phyloP scores from a whole-genome alignment of 2,113 vertebrate species.

The Percopsis transmontana region DNA sequence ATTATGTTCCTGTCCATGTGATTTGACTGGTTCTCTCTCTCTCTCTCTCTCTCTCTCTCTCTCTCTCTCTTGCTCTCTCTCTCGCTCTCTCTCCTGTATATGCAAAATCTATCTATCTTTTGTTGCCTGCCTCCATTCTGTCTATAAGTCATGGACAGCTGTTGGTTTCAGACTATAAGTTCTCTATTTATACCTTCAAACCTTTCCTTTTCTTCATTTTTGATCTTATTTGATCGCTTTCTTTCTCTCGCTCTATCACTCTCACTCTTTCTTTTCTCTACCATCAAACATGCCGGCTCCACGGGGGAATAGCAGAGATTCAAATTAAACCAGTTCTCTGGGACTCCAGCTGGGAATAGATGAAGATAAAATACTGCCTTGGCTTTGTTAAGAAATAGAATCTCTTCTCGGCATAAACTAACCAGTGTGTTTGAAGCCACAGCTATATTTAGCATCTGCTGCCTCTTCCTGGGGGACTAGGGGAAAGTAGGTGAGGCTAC shows the following conservation, averaged over 20 bases:
- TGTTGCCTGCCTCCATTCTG: slow-evolving; percentile 24
- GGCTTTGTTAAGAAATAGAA: slow-evolving; percentile 71
- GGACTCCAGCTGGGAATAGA: slow-evolving; percentile 63
- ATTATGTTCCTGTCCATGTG: background rate
- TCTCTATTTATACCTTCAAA: slow-evolving; percentile 3
- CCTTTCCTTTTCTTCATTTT: background rate
- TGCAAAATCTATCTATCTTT: slow-evolving; percentile 21
- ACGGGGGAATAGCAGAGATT: slow-evolving; percentile 60
- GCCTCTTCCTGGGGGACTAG: slow-evolving; percentile 50
- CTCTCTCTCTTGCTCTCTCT: background rate
- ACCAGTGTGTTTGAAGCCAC: slow-evolving; percentile 60
- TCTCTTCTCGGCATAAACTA: slow-evolving; percentile 49
- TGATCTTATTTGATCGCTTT: slow-evolving; percentile 26
- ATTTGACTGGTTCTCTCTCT: background rate
- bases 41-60: background rate
- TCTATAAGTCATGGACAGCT: slow-evolving; percentile 46
- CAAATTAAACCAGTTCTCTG: slow-evolving; percentile 68
- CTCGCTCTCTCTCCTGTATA: background rate
- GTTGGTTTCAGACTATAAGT: slow-evolving; percentile 24
- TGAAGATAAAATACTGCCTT: slow-evolving; percentile 54
- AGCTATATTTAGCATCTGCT: slow-evolving; percentile 71
- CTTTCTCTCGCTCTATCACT: background rate
- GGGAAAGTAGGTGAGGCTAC: slow-evolving; percentile 67
- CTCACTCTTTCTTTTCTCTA: slow-evolving; percentile 45
- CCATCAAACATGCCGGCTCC: slow-evolving; percentile 65